Conservation (phyloP, 2,888 invertebrate species). For the Xiphydria camelus region DNA sequence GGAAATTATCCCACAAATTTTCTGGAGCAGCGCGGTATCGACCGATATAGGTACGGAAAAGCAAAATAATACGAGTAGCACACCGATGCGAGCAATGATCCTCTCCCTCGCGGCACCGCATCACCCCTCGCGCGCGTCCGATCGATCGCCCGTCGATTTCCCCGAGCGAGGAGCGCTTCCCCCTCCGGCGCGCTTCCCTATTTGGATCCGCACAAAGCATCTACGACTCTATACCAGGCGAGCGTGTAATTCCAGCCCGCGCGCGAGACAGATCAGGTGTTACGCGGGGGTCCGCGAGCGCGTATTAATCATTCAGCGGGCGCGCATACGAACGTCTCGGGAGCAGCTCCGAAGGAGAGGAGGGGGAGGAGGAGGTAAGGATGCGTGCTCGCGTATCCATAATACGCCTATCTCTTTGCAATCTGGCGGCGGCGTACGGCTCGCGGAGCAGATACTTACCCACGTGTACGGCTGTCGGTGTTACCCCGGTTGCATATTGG, state of each 20-base stretch:
- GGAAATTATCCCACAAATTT: too few relatives aligned
- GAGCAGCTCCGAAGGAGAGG: slow-evolving; percentile 19
- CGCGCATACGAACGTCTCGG: slow-evolving; percentile 14
- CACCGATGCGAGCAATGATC: too few relatives aligned
- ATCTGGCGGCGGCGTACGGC: slow-evolving; percentile 29
- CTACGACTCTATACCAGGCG: slow-evolving; percentile 17
- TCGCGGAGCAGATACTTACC: slow-evolving; percentile 1
- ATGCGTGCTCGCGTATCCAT: slow-evolving; percentile 37
- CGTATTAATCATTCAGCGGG: slow-evolving; percentile 40
- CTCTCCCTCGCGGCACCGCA: too few relatives aligned
- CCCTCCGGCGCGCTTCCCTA: too few relatives aligned
- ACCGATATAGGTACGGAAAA: too few relatives aligned
- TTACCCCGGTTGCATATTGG: slow-evolving; percentile 46
- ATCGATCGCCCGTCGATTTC: slow-evolving; percentile 30
- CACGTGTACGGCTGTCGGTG: slow-evolving; percentile 22
- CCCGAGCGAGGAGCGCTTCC: too few relatives aligned
- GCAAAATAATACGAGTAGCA: too few relatives aligned
- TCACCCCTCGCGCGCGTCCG: too few relatives aligned
- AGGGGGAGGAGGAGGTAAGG: slow-evolving; percentile 12
- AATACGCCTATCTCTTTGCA: slow-evolving; percentile 50
- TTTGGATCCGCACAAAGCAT: too few relatives aligned
- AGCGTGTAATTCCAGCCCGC: slow-evolving; percentile 31
- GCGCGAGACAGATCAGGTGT: slow-evolving; percentile 44
- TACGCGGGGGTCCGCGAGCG: slow-evolving; percentile 26
- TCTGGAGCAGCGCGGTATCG: too few relatives aligned